These are phyloP conservation scores for Phyllostomus hastatus DNA, from an alignment of 2,113 vertebrate genomes.

Conservation along the genomic window DNA sequence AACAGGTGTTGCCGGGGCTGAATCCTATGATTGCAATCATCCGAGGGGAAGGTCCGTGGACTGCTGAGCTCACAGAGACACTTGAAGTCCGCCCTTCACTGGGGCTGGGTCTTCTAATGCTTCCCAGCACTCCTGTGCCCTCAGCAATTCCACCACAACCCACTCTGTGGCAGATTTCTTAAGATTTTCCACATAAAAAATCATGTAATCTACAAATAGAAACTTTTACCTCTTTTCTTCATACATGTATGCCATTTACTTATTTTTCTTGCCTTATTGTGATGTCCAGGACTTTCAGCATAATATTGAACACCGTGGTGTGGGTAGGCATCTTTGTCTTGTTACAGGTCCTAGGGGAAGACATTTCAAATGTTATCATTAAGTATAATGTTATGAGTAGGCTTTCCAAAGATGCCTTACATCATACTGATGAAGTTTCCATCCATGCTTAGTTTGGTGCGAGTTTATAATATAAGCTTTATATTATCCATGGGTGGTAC, in stretches of 20 bases:
- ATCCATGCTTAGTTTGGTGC: neutral
- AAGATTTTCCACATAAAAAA: neutral
- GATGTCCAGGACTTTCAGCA: neutral
- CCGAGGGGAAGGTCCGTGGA: neutral
- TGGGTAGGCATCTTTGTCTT: neutral
- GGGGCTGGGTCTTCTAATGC: neutral
- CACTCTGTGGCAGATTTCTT: neutral
- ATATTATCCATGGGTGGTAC: neutral
- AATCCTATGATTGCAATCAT: neutral
- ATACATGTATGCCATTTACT: neutral
- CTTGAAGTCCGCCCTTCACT: neutral
- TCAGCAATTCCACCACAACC: neutral
- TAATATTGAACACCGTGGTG: neutral
- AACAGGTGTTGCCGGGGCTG: neutral
- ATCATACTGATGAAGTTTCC: neutral
- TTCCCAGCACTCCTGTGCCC: neutral
- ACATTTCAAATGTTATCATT: neutral
- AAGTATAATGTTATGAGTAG: neutral
- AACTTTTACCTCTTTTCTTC: too few species aligned
- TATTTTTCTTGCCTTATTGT: slow-evolving; percentile 1
- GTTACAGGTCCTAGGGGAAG: neutral
- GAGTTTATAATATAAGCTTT: neutral
- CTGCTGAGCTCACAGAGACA: neutral
- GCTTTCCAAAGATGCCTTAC: neutral
- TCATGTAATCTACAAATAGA: neutral